phyloP scores from a whole-genome alignment of 2,113 vertebrate species.

The Typhlomys cinereus region DNA sequence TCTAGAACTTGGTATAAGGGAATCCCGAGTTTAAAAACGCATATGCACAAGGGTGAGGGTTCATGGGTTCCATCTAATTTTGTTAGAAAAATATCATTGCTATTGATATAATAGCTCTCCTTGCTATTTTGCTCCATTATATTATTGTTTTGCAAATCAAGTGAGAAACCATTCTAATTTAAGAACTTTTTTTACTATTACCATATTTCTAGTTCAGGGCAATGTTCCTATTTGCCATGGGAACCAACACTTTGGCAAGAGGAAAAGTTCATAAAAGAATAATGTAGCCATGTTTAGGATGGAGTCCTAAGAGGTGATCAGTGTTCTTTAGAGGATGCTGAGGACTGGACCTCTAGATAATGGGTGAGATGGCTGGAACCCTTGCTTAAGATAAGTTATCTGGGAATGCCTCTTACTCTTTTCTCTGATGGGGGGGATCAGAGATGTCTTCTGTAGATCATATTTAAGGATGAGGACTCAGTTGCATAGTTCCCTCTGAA shows the following conservation, averaged over 20 bases:
- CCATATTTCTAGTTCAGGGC: neutral
- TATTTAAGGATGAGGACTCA: neutral
- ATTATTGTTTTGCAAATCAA: neutral
- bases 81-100: neutral
- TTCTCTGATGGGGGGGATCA: no score
- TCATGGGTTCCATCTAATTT: neutral
- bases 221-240: neutral
- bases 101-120: neutral
- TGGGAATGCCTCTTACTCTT: neutral
- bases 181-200: neutral
- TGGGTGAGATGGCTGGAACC: neutral
- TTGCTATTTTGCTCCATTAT: neutral
- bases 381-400: neutral
- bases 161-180: neutral
- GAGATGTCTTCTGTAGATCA: neutral
- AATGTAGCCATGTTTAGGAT: neutral
- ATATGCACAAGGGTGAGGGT: neutral
- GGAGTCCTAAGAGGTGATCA: neutral
- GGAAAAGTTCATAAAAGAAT: neutral
- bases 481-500: neutral
- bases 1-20: conserved; percentile 4
- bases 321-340: neutral
- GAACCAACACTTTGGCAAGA: neutral
- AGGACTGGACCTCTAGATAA: accelerated
- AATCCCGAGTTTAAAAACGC: neutral